Evolutionary conservation across 2,797 vertebrate species (phyloP).

Genomic region (Lepidocolaptes lacrymiger): DNA sequence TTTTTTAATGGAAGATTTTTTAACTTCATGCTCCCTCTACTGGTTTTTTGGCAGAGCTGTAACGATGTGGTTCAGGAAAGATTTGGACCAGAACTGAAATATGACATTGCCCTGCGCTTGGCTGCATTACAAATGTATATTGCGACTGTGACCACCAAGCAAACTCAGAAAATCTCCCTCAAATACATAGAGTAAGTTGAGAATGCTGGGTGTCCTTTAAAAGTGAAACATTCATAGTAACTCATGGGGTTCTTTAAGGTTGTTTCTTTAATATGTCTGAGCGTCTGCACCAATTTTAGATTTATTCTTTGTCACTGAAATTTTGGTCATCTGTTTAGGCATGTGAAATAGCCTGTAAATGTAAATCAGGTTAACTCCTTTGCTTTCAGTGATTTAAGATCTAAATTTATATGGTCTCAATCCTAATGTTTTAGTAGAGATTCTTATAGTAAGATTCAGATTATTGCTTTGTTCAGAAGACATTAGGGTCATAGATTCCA

Average conservation of each 20-base stretch:
- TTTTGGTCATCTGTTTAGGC: not conserved
- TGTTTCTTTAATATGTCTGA: not conserved
- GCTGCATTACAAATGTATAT: slow-evolving; percentile 98
- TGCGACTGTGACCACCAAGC: slow-evolving; percentile 94
- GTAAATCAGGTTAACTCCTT: not conserved
- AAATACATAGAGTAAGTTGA: slow-evolving; percentile 98
- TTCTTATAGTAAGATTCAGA: not conserved
- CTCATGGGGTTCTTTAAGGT: not conserved
- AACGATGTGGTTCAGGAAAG: slow-evolving; percentile 97
- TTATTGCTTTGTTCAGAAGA: not conserved
- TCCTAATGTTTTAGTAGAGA: not conserved
- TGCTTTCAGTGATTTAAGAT: not conserved
- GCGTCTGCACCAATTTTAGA: not conserved
- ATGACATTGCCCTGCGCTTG: slow-evolving; percentile 92
- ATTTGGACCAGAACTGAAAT: slow-evolving; percentile 97
- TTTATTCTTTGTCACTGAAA: not conserved
- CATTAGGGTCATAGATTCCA: not conserved
- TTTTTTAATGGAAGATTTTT: slow-evolving; percentile 44
- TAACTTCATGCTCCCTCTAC: slow-evolving; percentile 76
- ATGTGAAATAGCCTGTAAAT: not conserved
- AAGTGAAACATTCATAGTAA: not conserved
- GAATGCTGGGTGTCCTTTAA: not conserved
- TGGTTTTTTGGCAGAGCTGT: slow-evolving; percentile 88
- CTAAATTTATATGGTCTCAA: not conserved
- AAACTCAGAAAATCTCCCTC: slow-evolving; percentile 97